Evolutionary conservation across 2,113 vertebrate species (phyloP), one percentile per base, ranked within the genome.

Genomic region (Eidolon helvum): DNA sequence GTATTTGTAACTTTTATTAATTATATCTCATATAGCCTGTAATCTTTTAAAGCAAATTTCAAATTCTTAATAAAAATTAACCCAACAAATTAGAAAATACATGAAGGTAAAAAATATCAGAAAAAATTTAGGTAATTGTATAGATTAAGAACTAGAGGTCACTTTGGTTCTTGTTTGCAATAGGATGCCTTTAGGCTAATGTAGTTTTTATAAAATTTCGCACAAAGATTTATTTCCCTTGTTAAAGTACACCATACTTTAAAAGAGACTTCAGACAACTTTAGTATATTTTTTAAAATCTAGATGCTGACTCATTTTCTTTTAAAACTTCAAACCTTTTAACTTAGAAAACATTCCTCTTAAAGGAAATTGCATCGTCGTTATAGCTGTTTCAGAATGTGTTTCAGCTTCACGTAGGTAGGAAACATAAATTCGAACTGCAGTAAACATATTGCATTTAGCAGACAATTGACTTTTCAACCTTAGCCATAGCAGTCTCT

Each of bases 261-360:
- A 48, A 78, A 91, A 78, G 75, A 91, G 38, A 79, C 19, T 24
- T 90, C 10, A 30, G 50, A 66, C 10, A 78, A 63, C 77, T 88
- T 95, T 4, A 21, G 48, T 57, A 43, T 74, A 40, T 85, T 57
- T 80, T 66, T 10, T 5, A 28, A 71, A 91, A 91, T 69, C 30
- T 90, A 83, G 3, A 53, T 90, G 88, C 50, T 95, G 50, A 79
- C 7, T 96, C 45, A 35, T 88, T 93, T 96, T 96, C 26, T 94
- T 91, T 68, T 65, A 83, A 91, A 90, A 69, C 24, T 84, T 92
- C 15, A 57, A 68, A 38, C 19, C 1, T 82, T 80, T 75, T 80
- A 71, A 75, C 9, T 77, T 80, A 77, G 28, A 78, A 57, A 94
- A 94, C 53, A 87, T 63, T 59, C 53, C 65, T 10, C 30, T 94